A percentile compares a stretch with the other conserved stretches of the same genome.
Evolutionary conservation across 2,113 vertebrate species (phyloP).

Genomic region (Canis aureus): DNA sequence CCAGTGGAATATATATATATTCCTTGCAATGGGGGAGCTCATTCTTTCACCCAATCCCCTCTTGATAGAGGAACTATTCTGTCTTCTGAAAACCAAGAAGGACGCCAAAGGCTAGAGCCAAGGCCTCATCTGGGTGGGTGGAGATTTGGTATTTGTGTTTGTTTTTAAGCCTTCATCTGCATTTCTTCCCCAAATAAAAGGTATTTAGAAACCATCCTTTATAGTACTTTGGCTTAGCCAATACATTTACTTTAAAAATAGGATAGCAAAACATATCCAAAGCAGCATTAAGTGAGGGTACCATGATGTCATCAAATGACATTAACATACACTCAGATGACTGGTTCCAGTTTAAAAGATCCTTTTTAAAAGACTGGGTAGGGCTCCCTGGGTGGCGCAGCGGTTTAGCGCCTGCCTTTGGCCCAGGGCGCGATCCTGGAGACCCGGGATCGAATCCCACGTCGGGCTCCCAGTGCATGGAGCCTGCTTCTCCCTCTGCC

Average conservation of each 20-base stretch:
- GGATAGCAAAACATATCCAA: conserved; percentile 60
- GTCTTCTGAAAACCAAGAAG: neutral
- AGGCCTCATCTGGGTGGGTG: neutral
- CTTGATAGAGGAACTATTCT: neutral
- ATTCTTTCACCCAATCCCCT: neutral
- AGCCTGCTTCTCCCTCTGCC: no score
- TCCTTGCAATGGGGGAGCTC: neutral
- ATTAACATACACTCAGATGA: neutral
- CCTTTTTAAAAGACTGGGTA: neutral
- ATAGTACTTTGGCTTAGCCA: conserved; percentile 79
- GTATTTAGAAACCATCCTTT: conserved; percentile 49
- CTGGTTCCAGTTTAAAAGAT: neutral
- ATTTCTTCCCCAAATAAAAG: conserved; percentile 47
- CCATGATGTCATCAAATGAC: neutral
- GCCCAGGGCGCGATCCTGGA: no score
- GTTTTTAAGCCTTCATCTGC: conserved; percentile 81
- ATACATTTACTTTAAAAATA: conserved; percentile 83
- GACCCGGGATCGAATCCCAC: no score
- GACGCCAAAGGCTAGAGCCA: neutral
- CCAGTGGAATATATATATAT: neutral
- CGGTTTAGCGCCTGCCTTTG: no score
- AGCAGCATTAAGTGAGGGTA: neutral
- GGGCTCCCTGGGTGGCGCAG: no score
- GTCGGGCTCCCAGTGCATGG: no score
- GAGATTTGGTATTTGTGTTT: neutral